phyloP scores from a whole-genome alignment of 2,888 invertebrate species.

The Chrysotoxum bicinctum region DNA sequence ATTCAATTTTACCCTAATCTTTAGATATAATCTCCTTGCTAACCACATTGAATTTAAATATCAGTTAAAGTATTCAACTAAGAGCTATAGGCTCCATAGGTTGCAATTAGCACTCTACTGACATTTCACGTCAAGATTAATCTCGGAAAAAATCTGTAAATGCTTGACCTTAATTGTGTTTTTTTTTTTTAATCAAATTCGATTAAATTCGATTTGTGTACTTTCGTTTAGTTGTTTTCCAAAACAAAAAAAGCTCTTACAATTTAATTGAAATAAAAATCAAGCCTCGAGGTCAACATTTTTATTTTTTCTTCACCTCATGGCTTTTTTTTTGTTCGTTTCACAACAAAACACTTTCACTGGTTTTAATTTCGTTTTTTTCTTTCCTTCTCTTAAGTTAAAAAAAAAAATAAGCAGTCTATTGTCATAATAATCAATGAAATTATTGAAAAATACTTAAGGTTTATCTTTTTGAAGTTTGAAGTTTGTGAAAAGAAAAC shows the following conservation, averaged over 20 bases:
- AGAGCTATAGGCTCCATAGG: too few relatives aligned
- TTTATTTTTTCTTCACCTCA: conserved; percentile 14
- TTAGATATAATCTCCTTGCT: too few relatives aligned
- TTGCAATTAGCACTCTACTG: background rate
- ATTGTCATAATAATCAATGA: conserved; percentile 57
- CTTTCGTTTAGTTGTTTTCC: conserved; percentile 41
- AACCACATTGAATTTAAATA: too few relatives aligned
- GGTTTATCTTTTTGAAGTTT: conserved; percentile 11
- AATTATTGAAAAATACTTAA: conserved; percentile 54
- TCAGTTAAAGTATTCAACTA: too few relatives aligned
- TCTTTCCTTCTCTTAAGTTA: background rate
- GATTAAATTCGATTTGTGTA: conserved; percentile 37
- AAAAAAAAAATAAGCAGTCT: conserved; percentile 7
- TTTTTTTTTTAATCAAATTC: background rate
- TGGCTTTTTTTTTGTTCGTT: conserved; percentile 49
- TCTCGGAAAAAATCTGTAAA: conserved; percentile 15
- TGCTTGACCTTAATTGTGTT: conserved; percentile 40
- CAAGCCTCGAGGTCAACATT: conserved; percentile 34
- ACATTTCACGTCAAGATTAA: background rate
- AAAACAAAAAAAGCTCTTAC: conserved; percentile 14
- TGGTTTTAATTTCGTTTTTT: conserved; percentile 28
- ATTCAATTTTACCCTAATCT: too few relatives aligned
- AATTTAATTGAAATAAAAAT: conserved; percentile 27
- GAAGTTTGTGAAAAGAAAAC: background rate
- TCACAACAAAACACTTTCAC: conserved; percentile 67